Evolutionary conservation across 2,888 invertebrate genomes (phyloP), one percentile per base, ranked within the genome.

Genomic region (Catotricha subobsoleta): DNA sequence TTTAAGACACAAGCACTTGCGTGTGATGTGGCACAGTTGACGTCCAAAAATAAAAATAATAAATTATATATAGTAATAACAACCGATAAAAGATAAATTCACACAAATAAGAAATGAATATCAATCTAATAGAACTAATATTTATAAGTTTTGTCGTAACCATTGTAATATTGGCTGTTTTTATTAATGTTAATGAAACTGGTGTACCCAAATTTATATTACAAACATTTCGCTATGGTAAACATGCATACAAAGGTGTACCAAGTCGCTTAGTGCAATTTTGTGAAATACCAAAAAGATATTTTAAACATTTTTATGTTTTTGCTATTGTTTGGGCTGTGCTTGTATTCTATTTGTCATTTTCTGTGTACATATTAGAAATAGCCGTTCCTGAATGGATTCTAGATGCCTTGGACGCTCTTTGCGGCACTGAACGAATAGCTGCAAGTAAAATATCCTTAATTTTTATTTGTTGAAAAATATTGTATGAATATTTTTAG

Each of bases 221-320:
- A 20, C 76, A 76, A 56, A 64, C 68, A 0, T 77, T 74, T 55
- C 70, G 74, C 19, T 83, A 80, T 59, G 86, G 86, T 12, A 82
- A 81, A 59, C 76, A 74, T 51, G 68, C 72, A 1, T 68, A 71
- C 47, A 69, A 68, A 50, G 70, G 43, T 1, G 50, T 60, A 43
- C 46, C 47, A n/a, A 54, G 61, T 48, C 48, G 51, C 1, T 31
- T 66, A 2, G 49, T 69, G 1, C 56, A 52, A 30, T 51, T 56
- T 18, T 20, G 74, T 15, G 79, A 83, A 58, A 67, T 84, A 34
- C 84, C 84, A 0, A 87, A 86, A 60, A 67, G 76, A 35, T 81
- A 76, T 68, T 88, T 84, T 52, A 68, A 65, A 50, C 87, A 88
- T 60, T 87, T 86, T 54, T 88, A 88, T 56, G 54, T 74, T 6